phyloP scores from a whole-genome alignment of 2,888 invertebrate species.

The Sinotaia quadrata region DNA sequence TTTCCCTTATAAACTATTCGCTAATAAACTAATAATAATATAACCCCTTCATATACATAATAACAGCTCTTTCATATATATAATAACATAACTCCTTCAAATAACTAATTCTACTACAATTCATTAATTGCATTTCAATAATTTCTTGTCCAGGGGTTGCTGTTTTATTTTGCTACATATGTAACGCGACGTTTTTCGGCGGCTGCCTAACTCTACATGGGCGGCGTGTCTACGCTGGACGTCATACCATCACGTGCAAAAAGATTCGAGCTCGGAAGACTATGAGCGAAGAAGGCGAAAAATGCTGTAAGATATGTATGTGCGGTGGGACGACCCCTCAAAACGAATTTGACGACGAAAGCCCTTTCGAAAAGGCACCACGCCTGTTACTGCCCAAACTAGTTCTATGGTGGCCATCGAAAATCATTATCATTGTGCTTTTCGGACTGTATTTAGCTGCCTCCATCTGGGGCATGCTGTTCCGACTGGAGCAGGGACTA shows the following conservation, averaged over 20 bases:
- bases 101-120: too few species aligned
- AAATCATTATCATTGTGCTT: slow-evolving; percentile 42
- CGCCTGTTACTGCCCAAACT: slow-evolving; percentile 28
- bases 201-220: slow-evolving; percentile 62
- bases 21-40: too few species aligned
- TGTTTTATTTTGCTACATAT: slow-evolving; percentile 62
- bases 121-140: too few species aligned
- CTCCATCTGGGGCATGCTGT: slow-evolving; percentile 53
- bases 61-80: too few species aligned
- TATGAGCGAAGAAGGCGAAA: slow-evolving; percentile 33
- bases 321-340: slow-evolving; percentile 49
- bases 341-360: slow-evolving; percentile 43
- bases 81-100: too few species aligned
- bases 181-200: slow-evolving; percentile 60
- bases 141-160: slow-evolving; percentile 54
- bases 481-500: slow-evolving; percentile 51
- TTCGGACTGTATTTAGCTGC: slow-evolving; percentile 51
- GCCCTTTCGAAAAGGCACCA: slow-evolving; percentile 45
- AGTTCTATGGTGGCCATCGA: slow-evolving; percentile 38
- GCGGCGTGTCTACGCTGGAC: slow-evolving; percentile 42
- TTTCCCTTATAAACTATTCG: too few species aligned
- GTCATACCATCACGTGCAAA: slow-evolving; percentile 52
- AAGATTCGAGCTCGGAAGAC: slow-evolving; percentile 40
- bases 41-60: too few species aligned
- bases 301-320: slow-evolving; percentile 64